Evolutionary conservation across 2,797 vertebrate genomes (phyloP).

Genomic region (Sorex maritimensis): DNA sequence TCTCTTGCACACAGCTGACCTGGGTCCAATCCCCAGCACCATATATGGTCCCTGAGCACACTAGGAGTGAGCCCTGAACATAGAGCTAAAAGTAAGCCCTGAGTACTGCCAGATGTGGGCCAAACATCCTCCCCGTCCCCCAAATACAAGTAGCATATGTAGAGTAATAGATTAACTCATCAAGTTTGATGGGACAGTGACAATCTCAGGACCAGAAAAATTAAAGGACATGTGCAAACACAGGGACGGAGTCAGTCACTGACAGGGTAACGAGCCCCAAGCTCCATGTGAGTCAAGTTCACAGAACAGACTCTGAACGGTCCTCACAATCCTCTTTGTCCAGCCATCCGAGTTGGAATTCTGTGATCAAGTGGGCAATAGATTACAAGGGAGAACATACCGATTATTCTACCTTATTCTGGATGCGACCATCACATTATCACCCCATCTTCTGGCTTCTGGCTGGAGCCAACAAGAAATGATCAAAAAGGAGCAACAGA

Average conservation of each 20-base stretch:
- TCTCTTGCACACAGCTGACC: too few relatives aligned
- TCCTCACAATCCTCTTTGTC: not conserved
- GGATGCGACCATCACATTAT: not conserved
- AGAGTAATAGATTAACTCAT: too few relatives aligned
- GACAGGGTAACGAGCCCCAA: not conserved
- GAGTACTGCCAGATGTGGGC: too few relatives aligned
- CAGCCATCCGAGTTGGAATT: not conserved
- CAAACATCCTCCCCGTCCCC: too few relatives aligned
- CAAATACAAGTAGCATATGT: too few relatives aligned
- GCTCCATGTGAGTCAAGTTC: not conserved
- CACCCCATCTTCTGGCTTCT: not conserved
- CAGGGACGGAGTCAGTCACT: not conserved
- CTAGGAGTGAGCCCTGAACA: too few relatives aligned
- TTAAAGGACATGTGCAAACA: not conserved
- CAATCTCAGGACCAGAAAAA: not conserved
- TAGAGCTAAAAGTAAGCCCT: too few relatives aligned
- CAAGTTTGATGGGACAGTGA: not conserved
- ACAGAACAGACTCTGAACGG: not conserved
- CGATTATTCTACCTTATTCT: not conserved
- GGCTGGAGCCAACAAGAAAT: not conserved
- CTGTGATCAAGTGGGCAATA: too few relatives aligned
- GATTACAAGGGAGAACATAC: not conserved
- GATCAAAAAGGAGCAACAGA: not conserved
- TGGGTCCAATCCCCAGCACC: too few relatives aligned
- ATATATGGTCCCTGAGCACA: too few relatives aligned